These are phyloP conservation scores for Epirrhoe alternata DNA, from an alignment of 2,888 invertebrate genomes.

Conservation along the genomic window DNA sequence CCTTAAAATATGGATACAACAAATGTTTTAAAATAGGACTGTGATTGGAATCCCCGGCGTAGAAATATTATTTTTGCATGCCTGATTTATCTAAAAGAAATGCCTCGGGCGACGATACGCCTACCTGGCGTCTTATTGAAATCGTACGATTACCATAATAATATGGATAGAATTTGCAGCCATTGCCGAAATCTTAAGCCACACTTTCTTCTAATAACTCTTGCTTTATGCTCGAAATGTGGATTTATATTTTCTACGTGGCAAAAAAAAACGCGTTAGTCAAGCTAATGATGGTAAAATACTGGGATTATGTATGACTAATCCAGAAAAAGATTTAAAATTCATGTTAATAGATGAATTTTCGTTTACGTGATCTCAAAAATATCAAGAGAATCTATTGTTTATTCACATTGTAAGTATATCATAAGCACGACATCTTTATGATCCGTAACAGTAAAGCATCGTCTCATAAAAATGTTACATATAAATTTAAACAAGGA, in stretches of 20 bases:
- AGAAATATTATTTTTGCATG: not conserved
- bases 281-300: not conserved
- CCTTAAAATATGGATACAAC: not conserved
- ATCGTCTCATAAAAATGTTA: constrained; percentile 36
- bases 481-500: constrained; percentile 46
- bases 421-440: not conserved
- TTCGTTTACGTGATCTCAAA: not conserved
- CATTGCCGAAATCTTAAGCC: constrained; percentile 7
- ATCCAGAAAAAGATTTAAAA: not conserved
- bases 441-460: constrained; percentile 27
- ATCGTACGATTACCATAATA: constrained; percentile 12
- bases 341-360: not conserved
- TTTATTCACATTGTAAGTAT: not conserved
- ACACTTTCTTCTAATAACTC: not conserved
- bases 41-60: not conserved
- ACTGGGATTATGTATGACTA: not conserved
- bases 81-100: not conserved
- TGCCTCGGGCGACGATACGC: not conserved
- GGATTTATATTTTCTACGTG: not conserved
- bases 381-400: not conserved
- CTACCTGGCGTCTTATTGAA: constrained; percentile 1
- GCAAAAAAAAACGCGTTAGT: not conserved
- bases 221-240: not conserved
- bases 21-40: not conserved
- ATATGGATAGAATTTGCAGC: constrained; percentile 6